Evolutionary conservation across 2,888 invertebrate genomes (phyloP).

Genomic region (Tetragonula carbonaria): DNA sequence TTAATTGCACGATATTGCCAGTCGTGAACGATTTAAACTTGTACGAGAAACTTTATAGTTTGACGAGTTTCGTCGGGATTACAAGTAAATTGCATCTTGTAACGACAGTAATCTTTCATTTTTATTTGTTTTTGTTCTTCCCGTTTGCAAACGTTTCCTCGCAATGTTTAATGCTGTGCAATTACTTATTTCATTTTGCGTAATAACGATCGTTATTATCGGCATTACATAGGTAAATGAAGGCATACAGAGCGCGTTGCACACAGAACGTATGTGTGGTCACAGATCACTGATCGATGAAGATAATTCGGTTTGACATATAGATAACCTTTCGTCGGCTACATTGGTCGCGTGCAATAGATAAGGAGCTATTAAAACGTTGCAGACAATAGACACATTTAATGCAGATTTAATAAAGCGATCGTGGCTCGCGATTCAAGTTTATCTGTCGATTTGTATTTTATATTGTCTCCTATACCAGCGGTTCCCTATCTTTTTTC

Average conservation of each 20-base stretch:
- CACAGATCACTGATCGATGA: constrained; percentile 38
- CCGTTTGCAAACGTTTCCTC: not conserved
- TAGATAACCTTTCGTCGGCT: not conserved
- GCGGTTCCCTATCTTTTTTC: no score
- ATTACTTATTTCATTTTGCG: constrained; percentile 22
- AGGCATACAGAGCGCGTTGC: not conserved
- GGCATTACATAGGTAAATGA: constrained; percentile 29
- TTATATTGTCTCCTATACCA: not conserved
- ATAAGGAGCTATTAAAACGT: not conserved
- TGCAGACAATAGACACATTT: not conserved
- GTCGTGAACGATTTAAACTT: constrained; percentile 10
- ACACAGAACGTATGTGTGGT: not conserved
- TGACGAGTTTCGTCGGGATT: constrained; percentile 3
- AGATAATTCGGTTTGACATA: constrained; percentile 23
- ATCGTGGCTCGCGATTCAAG: not conserved
- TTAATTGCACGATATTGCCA: constrained; percentile 25
- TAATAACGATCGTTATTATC: constrained; percentile 36
- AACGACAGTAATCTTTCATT: constrained; percentile 22
- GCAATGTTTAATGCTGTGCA: not conserved
- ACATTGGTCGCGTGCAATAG: constrained; percentile 15
- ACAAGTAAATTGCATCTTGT: constrained; percentile 26
- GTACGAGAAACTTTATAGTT: constrained; percentile 25
- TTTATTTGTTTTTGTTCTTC: not conserved
- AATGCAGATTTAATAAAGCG: not conserved
- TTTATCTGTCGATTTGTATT: not conserved